Conservation (phyloP, 2,113 vertebrate genomes). For the Paratilapia polleni region DNA sequence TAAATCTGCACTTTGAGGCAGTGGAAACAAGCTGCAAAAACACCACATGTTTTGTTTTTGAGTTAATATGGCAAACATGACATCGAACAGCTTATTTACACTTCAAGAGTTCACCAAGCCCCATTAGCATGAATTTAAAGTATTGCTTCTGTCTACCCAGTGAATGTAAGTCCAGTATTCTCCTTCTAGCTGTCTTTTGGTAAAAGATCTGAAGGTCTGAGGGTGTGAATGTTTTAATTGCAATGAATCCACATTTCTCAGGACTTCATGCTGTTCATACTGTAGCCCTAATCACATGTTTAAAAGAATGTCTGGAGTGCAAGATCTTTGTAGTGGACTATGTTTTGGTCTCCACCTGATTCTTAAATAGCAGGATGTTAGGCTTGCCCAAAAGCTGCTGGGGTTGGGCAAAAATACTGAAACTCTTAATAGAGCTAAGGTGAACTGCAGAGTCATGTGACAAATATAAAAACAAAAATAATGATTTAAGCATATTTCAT, state of each 20-base stretch:
- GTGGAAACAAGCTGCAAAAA: not conserved
- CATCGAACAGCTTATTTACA: not conserved
- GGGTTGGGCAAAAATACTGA: not conserved
- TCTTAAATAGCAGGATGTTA: not conserved
- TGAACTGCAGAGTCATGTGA: not conserved
- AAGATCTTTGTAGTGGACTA: not conserved
- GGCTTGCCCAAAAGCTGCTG: not conserved
- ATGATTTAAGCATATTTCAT: not conserved
- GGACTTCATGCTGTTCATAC: not conserved
- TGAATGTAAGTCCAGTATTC: not conserved
- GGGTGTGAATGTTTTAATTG: not conserved
- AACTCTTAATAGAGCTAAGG: not conserved
- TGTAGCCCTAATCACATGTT: not conserved
- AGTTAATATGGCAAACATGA: not conserved
- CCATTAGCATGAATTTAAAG: not conserved
- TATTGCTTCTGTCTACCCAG: not conserved
- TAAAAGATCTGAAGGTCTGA: not conserved
- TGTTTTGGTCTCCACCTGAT: not conserved
- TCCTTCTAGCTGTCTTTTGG: not conserved
- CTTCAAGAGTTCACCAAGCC: not conserved
- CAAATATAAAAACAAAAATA: not conserved
- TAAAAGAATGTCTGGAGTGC: not conserved
- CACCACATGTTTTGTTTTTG: not conserved
- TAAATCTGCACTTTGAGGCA: not conserved
- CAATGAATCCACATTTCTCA: not conserved